A percentile compares a stretch with the other conserved stretches of the same genome.
These are phyloP conservation scores for Sepioteuthis lessoniana DNA, from an alignment of 2,888 invertebrate genomes.

Conservation along the genomic window DNA sequence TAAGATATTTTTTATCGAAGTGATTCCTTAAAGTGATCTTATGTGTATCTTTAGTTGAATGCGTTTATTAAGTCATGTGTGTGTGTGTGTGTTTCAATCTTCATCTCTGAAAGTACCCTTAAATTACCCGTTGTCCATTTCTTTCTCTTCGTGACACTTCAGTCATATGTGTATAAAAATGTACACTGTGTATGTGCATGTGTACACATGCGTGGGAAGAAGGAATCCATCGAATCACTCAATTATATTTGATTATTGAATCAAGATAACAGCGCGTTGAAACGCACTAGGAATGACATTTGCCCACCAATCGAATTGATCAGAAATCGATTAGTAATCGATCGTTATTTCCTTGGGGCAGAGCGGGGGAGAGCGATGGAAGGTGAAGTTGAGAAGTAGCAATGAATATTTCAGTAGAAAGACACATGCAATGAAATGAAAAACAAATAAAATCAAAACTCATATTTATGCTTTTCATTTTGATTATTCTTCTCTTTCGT, in stretches of 20 bases:
- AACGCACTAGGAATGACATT: not conserved
- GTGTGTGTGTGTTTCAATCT: no score
- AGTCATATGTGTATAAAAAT: no score
- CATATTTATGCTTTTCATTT: no score
- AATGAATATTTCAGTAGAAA: not conserved
- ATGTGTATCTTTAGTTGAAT: no score
- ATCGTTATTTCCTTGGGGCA: not conserved
- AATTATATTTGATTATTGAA: not conserved
- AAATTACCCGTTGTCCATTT: no score
- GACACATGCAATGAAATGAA: not conserved
- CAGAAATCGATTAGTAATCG: not conserved
- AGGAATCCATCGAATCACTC: not conserved
- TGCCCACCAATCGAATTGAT: not conserved
- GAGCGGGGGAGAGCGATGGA: not conserved
- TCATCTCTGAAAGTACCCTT: no score
- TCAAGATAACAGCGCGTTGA: slow-evolving; percentile 11
- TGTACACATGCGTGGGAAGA: not conserved
- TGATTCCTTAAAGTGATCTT: no score
- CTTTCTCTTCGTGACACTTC: no score
- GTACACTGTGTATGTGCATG: not conserved
- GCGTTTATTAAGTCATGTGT: no score
- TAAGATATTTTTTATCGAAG: no score
- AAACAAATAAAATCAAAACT: no score
- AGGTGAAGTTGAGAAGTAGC: not conserved
- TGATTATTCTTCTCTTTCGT: no score